These are phyloP conservation scores for Nylanderia fulva DNA, from an alignment of 1,140 invertebrate species.

Conservation along the genomic window DNA sequence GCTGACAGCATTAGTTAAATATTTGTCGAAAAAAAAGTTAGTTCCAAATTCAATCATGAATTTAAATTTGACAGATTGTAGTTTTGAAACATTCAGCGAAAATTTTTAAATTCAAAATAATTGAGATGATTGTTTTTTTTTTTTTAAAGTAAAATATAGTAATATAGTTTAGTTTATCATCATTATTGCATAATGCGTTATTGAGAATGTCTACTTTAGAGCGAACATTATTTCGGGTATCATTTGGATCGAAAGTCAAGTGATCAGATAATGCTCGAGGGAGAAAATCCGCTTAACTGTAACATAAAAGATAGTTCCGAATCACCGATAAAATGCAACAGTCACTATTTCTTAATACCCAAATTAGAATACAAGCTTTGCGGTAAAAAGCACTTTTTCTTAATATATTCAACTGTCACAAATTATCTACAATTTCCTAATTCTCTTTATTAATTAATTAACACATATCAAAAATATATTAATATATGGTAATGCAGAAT, in stretches of 20 bases:
- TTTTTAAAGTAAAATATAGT: neutral
- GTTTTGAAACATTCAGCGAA: neutral
- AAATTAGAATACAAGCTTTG: neutral
- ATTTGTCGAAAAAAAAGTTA: neutral
- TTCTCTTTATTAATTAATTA: conserved; percentile 5
- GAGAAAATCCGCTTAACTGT: conserved; percentile 9
- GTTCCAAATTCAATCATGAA: neutral
- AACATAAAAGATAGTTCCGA: neutral
- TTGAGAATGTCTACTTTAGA: neutral
- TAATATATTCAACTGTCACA: neutral
- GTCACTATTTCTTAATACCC: neutral
- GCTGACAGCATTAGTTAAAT: neutral
- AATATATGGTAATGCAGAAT: no score
- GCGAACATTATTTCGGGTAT: conserved; percentile 17
- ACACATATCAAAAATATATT: neutral
- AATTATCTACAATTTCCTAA: neutral
- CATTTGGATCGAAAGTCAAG: neutral
- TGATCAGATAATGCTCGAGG: neutral
- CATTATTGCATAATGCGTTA: neutral
- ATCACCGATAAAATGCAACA: neutral
- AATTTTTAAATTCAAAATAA: conserved; percentile 1
- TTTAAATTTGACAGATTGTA: neutral
- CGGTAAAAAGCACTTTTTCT: neutral
- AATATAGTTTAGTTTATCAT: neutral
- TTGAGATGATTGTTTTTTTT: neutral